Evolutionary conservation across 92 coral and sea anemone genomes (phyloP), one percentile per base, ranked within the genome.

Genomic region (Bergia sp.): DNA sequence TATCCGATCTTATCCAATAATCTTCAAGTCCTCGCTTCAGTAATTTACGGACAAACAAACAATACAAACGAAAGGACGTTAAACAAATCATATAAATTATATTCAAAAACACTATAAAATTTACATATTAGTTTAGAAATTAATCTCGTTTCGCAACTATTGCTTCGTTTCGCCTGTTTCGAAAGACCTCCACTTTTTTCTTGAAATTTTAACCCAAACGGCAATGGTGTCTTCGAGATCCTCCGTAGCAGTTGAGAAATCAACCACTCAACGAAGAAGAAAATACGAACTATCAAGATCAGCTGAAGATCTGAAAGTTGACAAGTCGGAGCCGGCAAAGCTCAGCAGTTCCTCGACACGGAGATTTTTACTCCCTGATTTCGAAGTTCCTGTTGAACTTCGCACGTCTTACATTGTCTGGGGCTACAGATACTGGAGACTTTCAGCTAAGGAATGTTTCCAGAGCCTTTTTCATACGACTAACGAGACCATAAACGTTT

Each of bases 401-500:
- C 89, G 86, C 37, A 89, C 89, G 1, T 49, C 86, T 44, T 85
- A 82, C 44, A 87, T 91, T 36, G 80, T 82, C 4, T 85, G 88
- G 5, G 93, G 93, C 29, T 91, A 91, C 73, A 74, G 93, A 36
- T 79, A 87, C 20, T 89, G 90, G 43, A 65, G 79, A 3, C 75
- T 87, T 1, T 65, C 91, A 15, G 91, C 73, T 47, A 38, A 58
- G 73, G 93, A 87, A 39, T 88, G 86, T 23, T 21, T 91, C 23
- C 81, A 87, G 80, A 91, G 93, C 82, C 50, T 91, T 21, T 76
- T 88, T 20, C 81, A 86, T 40, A 5, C 44, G 0, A 84, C 87
- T 13, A 91, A 91, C 88, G 93, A 91, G 69, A 87, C 88, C 20
- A 7, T 91, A 21, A 91, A 91, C 20, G 91, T 91, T 3, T 91